Evolutionary conservation across 2,888 invertebrate genomes (phyloP).

Genomic region (Nomada fabriciana): DNA sequence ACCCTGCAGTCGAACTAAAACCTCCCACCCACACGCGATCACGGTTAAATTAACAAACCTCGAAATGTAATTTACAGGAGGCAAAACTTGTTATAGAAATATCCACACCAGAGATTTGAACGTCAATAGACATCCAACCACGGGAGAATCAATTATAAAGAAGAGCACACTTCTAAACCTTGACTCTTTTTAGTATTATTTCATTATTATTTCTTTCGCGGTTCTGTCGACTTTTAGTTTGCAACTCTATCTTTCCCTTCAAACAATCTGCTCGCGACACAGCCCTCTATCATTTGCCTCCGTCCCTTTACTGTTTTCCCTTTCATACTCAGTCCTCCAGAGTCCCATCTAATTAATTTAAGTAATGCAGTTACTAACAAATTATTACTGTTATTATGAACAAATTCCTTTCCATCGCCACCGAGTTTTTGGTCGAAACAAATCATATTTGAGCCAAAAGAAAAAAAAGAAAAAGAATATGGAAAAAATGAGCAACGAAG

Average conservation of each 20-base stretch:
- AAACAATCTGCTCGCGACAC: too few species aligned
- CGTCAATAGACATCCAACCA: neutral
- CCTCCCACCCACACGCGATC: neutral
- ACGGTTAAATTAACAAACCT: constrained; percentile 12
- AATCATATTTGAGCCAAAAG: neutral
- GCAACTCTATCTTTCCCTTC: too few species aligned
- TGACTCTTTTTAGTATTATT: too few species aligned
- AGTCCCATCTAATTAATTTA: too few species aligned
- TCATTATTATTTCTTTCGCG: too few species aligned
- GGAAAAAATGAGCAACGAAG: too few species aligned
- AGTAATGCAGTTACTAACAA: too few species aligned
- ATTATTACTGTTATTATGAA: neutral
- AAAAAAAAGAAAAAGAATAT: neutral
- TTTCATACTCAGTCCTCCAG: too few species aligned
- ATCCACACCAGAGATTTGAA: neutral
- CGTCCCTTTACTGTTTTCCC: too few species aligned
- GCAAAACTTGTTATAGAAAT: neutral
- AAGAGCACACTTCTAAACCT: too few species aligned
- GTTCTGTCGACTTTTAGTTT: too few species aligned
- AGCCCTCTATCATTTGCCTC: too few species aligned
- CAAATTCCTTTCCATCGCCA: neutral
- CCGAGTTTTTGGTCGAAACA: neutral
- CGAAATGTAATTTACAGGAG: neutral
- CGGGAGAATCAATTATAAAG: neutral
- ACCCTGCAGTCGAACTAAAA: neutral